Evolutionary conservation across 2,888 invertebrate species (phyloP), one percentile per base, ranked within the genome.

Genomic region (Cataglyphis altisquamis): DNA sequence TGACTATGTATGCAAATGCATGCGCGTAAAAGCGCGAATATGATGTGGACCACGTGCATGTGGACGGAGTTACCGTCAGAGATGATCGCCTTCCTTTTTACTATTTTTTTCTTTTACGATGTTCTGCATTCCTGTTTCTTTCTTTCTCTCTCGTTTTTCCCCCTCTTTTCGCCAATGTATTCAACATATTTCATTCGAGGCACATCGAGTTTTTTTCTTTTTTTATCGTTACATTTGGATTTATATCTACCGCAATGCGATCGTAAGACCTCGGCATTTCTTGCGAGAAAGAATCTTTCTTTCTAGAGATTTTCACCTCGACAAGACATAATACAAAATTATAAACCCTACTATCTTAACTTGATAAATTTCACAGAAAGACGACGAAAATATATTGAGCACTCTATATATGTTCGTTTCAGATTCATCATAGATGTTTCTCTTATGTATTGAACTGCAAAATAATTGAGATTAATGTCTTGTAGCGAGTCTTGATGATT

Each of bases 1-100:
- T 55, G 45, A 21, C 57, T 52, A 70, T 78, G 55, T 78, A 73
- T 73, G 74, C 84, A 84, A 81, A 81, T 81, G 39, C 25, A 32
- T 45, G 78, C 73, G 78, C 78, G 73, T 78, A 78, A 78, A 78
- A 73, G 74, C 74, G 87, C 84, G 84, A 88, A 80, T 87, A 88
- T 82, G 82, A 88, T 87, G 64, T 87, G 64, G 81, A 77, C 64
- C 73, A 41, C 21, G 41, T 64, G 82, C 57, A 60, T 52, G 81
- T 66, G 82, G 64, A 66, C 81, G 32, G 32, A 66, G 82, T 82
- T 82, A 82, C 39, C 80, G 67, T 36, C 39, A 60, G 55, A 15
- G 36, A 80, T 67, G 25, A 48, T 39, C 82, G 32, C 45, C 39
- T 66, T 41, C 21, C 55, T 78, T 82, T 67, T 67, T 81, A 82